Evolutionary conservation across 2,113 vertebrate species (phyloP).

Genomic region (Microcebus murinus): DNA sequence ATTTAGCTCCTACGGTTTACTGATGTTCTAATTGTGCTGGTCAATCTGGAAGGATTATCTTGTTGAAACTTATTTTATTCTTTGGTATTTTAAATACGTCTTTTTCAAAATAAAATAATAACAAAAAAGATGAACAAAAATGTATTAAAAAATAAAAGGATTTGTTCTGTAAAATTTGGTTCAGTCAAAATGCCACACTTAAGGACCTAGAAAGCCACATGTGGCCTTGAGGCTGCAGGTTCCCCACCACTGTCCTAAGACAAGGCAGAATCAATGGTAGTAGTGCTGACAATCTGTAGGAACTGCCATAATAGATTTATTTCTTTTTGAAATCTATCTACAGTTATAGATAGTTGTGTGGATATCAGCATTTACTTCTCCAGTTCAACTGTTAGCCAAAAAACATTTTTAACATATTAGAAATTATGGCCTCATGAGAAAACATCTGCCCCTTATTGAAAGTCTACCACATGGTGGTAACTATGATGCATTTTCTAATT

Average conservation of each 20-base stretch:
- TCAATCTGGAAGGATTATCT: too few relatives aligned
- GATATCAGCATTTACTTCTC: neutral
- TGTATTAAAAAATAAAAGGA: too few relatives aligned
- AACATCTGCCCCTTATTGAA: neutral
- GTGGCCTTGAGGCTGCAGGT: too few relatives aligned
- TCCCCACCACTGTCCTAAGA: neutral
- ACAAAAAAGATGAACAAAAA: too few relatives aligned
- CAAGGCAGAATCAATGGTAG: neutral
- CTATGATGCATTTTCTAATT: neutral
- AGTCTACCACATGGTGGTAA: neutral
- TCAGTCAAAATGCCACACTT: too few relatives aligned
- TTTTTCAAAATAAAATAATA: too few relatives aligned
- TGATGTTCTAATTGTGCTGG: too few relatives aligned
- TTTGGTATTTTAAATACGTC: too few relatives aligned
- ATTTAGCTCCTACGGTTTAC: too few relatives aligned
- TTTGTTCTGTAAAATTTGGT: too few relatives aligned
- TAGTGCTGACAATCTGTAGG: neutral
- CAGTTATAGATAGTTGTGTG: neutral
- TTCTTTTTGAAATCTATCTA: neutral
- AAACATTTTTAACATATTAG: neutral
- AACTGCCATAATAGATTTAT: neutral
- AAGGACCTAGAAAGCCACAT: too few relatives aligned
- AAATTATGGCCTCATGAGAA: conserved; percentile 20
- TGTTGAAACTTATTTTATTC: too few relatives aligned
- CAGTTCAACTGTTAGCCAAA: neutral